Conservation (phyloP, 2,888 invertebrate genomes). For the Apodemia mormo region DNA sequence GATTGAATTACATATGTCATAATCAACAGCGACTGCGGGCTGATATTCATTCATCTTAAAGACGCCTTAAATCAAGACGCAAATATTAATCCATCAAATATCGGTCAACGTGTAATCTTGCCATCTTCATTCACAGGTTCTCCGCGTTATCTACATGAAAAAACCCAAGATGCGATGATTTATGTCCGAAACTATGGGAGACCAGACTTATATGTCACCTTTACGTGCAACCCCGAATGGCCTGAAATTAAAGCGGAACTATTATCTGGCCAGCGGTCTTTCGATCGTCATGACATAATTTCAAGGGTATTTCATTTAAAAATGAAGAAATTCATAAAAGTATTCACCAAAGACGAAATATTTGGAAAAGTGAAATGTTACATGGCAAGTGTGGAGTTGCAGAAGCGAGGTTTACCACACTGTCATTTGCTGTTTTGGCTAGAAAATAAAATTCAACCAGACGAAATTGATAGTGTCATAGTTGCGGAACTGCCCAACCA, state of each 20-base stretch:
- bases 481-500: slow-evolving; percentile 28
- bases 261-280: slow-evolving; percentile 33
- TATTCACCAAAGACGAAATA: slow-evolving; percentile 38
- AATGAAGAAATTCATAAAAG: slow-evolving; percentile 38
- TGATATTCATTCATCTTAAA: slow-evolving; percentile 38
- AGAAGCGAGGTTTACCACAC: slow-evolving; percentile 30
- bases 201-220: slow-evolving; percentile 42
- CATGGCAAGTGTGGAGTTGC: slow-evolving; percentile 28
- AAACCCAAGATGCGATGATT: slow-evolving; percentile 43
- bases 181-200: slow-evolving; percentile 41
- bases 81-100: slow-evolving; percentile 36
- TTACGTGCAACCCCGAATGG: slow-evolving; percentile 32
- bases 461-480: too few relatives aligned
- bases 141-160: slow-evolving; percentile 44
- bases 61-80: slow-evolving; percentile 43
- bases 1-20: slow-evolving; percentile 43
- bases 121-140: slow-evolving; percentile 44
- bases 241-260: slow-evolving; percentile 28
- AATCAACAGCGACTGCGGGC: slow-evolving; percentile 48
- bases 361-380: slow-evolving; percentile 37
- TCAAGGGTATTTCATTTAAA: slow-evolving; percentile 42
- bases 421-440: slow-evolving; percentile 26
- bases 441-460: too few relatives aligned
- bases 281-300: slow-evolving; percentile 45
- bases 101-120: slow-evolving; percentile 42